Conservation (phyloP, 2,113 vertebrate genomes). For the Ptilorrhoa leucosticta region DNA sequence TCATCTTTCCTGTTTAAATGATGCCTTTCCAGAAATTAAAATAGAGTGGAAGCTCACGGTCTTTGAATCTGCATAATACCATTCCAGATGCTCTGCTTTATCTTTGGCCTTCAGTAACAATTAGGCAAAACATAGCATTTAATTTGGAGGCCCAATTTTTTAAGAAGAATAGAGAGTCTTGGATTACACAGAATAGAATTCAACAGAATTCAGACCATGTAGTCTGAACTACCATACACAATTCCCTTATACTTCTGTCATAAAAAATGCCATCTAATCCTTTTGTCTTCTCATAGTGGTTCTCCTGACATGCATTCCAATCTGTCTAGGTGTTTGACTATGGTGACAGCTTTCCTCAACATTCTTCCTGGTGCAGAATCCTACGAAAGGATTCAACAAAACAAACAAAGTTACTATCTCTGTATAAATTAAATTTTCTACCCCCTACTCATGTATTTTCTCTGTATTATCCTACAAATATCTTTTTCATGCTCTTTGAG, state of each 20-base stretch:
- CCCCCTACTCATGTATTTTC: background rate
- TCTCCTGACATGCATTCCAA: background rate
- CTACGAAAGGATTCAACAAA: background rate
- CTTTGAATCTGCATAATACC: background rate
- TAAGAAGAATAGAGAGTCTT: background rate
- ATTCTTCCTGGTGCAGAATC: background rate
- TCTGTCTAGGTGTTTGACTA: background rate
- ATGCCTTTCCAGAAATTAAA: background rate
- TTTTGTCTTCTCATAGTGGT: background rate
- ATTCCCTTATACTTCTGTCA: background rate
- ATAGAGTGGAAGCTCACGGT: background rate
- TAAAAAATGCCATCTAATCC: background rate
- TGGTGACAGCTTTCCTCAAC: background rate
- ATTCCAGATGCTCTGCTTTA: background rate
- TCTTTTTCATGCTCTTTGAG: background rate
- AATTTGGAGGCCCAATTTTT: background rate
- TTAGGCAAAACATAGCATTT: background rate
- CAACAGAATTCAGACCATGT: background rate
- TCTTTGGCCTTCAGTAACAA: background rate
- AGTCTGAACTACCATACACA: background rate
- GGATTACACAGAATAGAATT: background rate
- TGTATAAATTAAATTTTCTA: background rate
- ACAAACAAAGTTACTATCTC: background rate
- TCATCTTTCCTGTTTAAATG: background rate
- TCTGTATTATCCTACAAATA: background rate